Conservation (phyloP, 2,113 vertebrate genomes). For the Salvelinus sp. region DNA sequence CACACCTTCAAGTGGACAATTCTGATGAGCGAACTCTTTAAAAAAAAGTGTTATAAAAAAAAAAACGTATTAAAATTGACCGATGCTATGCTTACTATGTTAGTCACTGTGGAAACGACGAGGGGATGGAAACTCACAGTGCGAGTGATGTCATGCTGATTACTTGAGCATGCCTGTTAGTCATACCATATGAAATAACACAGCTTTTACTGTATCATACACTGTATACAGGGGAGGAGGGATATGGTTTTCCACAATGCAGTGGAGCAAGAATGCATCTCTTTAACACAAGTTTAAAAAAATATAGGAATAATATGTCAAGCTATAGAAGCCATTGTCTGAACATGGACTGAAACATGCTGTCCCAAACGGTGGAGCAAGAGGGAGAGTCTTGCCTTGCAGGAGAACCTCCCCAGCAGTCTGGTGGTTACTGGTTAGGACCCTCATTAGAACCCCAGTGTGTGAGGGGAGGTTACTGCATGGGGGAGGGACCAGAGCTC, state of each 20-base stretch:
- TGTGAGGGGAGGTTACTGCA: neutral
- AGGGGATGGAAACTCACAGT: conserved; percentile 50
- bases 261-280: conserved; percentile 18
- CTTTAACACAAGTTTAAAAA: conserved; percentile 7
- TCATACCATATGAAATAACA: conserved; percentile 37
- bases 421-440: neutral
- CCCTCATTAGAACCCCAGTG: conserved; percentile 18
- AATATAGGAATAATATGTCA: neutral
- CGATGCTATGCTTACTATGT: neutral
- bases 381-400: conserved; percentile 21
- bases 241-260: conserved; percentile 12
- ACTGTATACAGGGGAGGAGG: neutral
- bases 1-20: neutral
- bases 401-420: conserved; percentile 21
- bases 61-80: conserved; percentile 21
- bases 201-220: conserved; percentile 9
- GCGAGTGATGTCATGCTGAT: conserved; percentile 56
- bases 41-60: neutral
- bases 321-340: conserved; percentile 17
- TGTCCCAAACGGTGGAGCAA: conserved; percentile 47
- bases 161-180: conserved; percentile 64
- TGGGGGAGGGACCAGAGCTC: conserved; percentile 27
- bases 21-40: neutral
- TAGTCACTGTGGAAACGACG: conserved; percentile 32
- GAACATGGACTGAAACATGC: conserved; percentile 51